Percentiles rank a stretch among this genome's conserved stretches.
Conservation (phyloP, 2,797 vertebrate species). For the Martes flavigula region DNA sequence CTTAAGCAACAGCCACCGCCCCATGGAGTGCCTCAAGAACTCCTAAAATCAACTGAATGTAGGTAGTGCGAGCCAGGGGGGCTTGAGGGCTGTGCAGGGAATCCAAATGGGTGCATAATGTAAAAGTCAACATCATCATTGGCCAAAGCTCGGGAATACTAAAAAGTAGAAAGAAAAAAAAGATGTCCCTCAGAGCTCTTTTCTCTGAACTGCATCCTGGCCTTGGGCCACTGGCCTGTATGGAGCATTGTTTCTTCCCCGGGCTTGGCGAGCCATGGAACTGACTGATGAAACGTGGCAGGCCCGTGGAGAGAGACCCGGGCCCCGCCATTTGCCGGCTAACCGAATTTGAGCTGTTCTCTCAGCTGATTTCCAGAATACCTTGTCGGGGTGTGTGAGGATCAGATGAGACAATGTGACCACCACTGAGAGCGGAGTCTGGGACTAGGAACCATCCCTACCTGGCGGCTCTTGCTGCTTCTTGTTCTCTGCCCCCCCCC, state of each 20-base stretch:
- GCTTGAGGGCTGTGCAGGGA: not conserved
- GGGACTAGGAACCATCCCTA: not conserved
- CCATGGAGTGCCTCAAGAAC: not conserved
- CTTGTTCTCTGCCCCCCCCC: not conserved
- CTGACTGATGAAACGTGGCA: rapidly evolving
- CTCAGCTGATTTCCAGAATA: not conserved
- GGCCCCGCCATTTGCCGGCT: not conserved
- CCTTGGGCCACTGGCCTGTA: not conserved
- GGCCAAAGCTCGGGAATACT: not conserved
- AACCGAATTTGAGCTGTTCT: not conserved
- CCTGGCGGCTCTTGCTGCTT: not conserved
- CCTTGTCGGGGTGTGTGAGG: too few relatives aligned
- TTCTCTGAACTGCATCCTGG: not conserved
- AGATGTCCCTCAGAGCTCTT: not conserved
- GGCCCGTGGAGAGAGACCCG: not conserved
- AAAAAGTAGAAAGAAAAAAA: not conserved
- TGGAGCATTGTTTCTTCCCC: not conserved
- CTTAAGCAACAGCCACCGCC: not conserved
- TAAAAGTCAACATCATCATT: not conserved
- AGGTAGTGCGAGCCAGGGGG: not conserved
- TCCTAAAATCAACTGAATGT: not conserved
- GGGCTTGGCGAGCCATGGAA: not conserved
- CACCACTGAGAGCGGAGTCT: not conserved
- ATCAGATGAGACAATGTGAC: not conserved
- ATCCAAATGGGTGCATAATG: not conserved